Evolutionary conservation across 2,888 invertebrate species (phyloP), one percentile per base, ranked within the genome.

Genomic region (Dolichopus griseipennis): DNA sequence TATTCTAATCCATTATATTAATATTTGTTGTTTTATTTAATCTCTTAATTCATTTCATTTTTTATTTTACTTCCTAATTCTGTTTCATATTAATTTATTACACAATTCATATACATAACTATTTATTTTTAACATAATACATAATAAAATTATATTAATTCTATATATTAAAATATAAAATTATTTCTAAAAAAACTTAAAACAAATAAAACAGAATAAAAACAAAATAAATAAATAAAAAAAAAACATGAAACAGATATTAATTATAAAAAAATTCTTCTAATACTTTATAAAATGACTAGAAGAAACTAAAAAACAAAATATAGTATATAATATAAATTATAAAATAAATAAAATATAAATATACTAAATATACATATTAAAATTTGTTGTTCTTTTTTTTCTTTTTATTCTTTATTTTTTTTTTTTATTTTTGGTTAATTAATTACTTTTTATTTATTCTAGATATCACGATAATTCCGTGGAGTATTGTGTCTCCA

Each of bases 381-480:
- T 52, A 52, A 52, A 18, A 12, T 52, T 52, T 52, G 9, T 52
- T 52, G 52, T 18, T 52, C 18, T 52, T 52, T n/a, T 52, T 15
- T 12, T 65, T 65, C 61, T 68, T 65, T 27, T 61, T 66, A n/a
- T 65, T 65, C 68, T 64, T 69, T 68, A 27, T 34, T 61, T 65
- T 12, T 52, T 66, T 65, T 68, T 67, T 68, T 69, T n/a, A 15
- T 43, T 61, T 65, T 67, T 69, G 43, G 65, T 70, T 72, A 41
- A 52, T 52, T 52, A 52, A 18, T 52, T 71, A 69, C 72, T 72
- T 69, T 74, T 73, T 76, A 78, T 79, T 75, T 80, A 78, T 75
- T 81, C 78, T 80, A 81, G 78, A 81, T 82, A 82, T 82, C 81
- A 82, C 82, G 81, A 82, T 77, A 81, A 78, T 79, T 82, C 81